Evolutionary conservation across 2,113 vertebrate species (phyloP).

Genomic region (Gasterosteus aculeatus): DNA sequence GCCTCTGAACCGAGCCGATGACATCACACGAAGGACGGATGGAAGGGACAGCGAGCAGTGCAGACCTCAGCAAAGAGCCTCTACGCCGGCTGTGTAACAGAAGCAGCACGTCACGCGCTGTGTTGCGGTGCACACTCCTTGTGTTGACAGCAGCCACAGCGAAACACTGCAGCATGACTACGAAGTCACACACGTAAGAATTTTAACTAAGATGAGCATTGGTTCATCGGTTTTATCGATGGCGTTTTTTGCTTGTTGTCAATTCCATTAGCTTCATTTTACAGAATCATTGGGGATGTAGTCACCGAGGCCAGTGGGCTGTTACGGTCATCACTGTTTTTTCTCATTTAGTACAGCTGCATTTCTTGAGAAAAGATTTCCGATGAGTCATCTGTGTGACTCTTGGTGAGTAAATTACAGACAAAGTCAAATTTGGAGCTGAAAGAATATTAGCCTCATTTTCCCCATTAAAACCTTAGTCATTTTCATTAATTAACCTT

Average conservation of each 20-base stretch:
- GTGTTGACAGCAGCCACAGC: not conserved
- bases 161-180: not conserved
- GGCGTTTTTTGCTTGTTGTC: not conserved
- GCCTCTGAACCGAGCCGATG: not conserved
- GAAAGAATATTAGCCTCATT: not conserved
- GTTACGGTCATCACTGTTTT: not conserved
- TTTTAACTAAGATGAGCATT: not conserved
- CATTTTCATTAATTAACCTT: too few species aligned
- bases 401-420: not conserved
- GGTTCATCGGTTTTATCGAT: not conserved
- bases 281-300: too few species aligned
- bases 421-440: not conserved
- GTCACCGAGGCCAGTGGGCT: too few species aligned
- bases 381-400: slow-evolving; percentile 29
- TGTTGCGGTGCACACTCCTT: not conserved
- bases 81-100: not conserved
- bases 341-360: not conserved
- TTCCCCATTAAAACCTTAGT: not conserved
- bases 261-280: not conserved
- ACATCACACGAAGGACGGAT: slow-evolving; percentile 4
- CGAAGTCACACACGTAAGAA: not conserved
- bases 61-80: not conserved
- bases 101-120: not conserved
- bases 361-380: slow-evolving; percentile 46
- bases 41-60: not conserved